Percentiles rank a stretch among this genome's conserved stretches.
phyloP scores from a whole-genome alignment of 2,113 vertebrate genomes.

The Cebidichthys violaceus region DNA sequence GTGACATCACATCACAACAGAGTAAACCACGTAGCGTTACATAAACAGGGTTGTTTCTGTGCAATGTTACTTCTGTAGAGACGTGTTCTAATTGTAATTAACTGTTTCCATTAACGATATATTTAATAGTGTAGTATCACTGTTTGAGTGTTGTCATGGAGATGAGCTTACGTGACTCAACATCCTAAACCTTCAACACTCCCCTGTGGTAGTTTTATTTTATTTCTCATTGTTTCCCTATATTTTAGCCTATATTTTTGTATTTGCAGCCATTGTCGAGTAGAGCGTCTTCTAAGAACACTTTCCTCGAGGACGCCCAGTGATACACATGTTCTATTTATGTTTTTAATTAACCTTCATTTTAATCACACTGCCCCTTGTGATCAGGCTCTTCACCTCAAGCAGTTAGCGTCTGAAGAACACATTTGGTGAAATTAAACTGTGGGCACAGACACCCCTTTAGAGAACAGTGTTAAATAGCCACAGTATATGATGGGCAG shows the following conservation, averaged over 20 bases:
- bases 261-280: not conserved
- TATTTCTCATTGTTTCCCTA: not conserved
- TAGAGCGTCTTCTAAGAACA: not conserved
- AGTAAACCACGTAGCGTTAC: not conserved
- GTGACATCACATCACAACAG: conserved; percentile 34
- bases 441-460: not conserved
- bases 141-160: conserved; percentile 59
- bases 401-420: no score
- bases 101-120: not conserved
- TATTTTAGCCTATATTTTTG: not conserved
- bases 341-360: not conserved
- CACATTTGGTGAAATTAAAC: not conserved
- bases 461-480: not conserved
- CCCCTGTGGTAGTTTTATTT: not conserved
- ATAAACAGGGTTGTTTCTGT: not conserved
- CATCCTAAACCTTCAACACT: not conserved
- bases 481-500: not conserved
- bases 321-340: not conserved
- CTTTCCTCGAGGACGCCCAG: not conserved
- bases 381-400: not conserved
- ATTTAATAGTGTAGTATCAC: not conserved
- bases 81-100: not conserved
- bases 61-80: no score
- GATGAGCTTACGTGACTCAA: not conserved
- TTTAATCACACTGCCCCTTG: not conserved